These are phyloP conservation scores for Rhizoglyphus robini DNA, from an alignment of 1,140 invertebrate species.

Conservation along the genomic window DNA sequence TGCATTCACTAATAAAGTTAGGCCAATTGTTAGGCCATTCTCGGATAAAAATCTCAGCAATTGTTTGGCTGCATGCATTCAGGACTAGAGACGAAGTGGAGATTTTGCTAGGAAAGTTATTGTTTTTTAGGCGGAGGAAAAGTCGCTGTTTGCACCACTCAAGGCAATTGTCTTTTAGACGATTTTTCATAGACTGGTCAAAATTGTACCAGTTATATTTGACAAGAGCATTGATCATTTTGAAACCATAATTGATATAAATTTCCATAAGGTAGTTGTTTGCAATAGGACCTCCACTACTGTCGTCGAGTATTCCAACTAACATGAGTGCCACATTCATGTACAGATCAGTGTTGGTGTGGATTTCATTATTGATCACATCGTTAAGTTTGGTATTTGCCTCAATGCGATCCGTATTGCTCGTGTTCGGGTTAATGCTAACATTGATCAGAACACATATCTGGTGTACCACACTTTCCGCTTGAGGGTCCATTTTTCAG, in stretches of 20 bases:
- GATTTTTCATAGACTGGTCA: background rate
- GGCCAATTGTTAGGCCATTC: slow-evolving; percentile 11
- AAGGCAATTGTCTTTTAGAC: background rate
- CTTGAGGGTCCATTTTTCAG: no score
- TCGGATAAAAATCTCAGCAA: slow-evolving; percentile 9
- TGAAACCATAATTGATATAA: background rate
- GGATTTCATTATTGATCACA: background rate
- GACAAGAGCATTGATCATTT: background rate
- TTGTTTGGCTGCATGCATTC: background rate
- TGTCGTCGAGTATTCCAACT: background rate
- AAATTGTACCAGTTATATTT: slow-evolving; percentile 1
- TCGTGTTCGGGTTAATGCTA: background rate
- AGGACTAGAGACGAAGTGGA: background rate
- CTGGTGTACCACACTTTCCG: no score
- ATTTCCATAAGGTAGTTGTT: background rate
- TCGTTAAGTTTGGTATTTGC: background rate
- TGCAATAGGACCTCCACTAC: background rate
- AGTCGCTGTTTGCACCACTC: background rate
- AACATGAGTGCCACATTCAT: background rate
- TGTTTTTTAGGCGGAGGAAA: background rate
- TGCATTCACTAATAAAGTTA: background rate
- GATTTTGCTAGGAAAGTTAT: background rate
- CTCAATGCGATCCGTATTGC: background rate
- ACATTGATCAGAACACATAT: no score
- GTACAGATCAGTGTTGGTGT: slow-evolving; percentile 2